phyloP scores from a whole-genome alignment of 2,797 vertebrate species.

The Macropodus opercularis region DNA sequence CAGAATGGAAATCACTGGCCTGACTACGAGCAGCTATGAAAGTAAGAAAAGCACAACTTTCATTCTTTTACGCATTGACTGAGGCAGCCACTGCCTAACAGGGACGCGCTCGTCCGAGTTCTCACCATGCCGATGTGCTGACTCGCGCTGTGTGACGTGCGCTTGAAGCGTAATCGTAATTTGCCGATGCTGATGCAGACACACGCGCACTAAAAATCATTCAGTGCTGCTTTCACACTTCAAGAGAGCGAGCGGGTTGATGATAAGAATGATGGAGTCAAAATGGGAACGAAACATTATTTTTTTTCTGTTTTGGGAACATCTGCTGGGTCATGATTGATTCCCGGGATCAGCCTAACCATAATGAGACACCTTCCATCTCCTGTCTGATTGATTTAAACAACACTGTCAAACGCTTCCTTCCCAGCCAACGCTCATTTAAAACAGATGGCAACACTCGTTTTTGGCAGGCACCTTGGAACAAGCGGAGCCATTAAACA shows the following conservation, averaged over 20 bases:
- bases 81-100: no score
- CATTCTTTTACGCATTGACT: no score
- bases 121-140: background rate
- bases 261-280: constrained; percentile 31
- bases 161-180: no score
- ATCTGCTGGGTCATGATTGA: constrained; percentile 59
- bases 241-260: constrained; percentile 32
- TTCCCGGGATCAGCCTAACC: constrained; percentile 53
- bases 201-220: background rate
- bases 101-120: no score
- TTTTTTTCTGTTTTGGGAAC: constrained; percentile 27
- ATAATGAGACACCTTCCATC: constrained; percentile 54
- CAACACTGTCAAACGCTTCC: constrained; percentile 59
- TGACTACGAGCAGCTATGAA: no score
- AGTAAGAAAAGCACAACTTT: no score
- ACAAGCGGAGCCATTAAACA: constrained; percentile 63
- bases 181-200: background rate
- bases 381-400: constrained; percentile 71
- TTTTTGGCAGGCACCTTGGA: constrained; percentile 62
- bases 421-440: constrained; percentile 64
- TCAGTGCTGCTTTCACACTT: constrained; percentile 15
- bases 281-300: constrained; percentile 41
- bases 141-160: no score
- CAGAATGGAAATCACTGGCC: no score
- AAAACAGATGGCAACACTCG: constrained; percentile 66